Evolutionary conservation across 2,888 invertebrate species (phyloP), one percentile per base, ranked within the genome.

Genomic region (Dicranocentrus wangi): DNA sequence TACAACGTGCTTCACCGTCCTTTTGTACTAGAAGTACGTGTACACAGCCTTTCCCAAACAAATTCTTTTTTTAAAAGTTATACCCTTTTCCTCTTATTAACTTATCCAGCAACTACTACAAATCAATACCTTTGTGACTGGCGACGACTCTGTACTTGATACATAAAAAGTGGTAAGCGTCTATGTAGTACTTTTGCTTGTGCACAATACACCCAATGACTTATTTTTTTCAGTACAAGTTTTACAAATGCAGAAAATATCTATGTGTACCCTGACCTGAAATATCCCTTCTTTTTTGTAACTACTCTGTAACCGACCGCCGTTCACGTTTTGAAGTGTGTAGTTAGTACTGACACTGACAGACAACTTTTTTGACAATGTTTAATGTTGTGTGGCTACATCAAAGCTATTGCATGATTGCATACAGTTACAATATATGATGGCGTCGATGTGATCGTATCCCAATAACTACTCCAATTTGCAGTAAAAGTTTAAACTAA

Each of bases 191-290:
- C 13, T 8, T 39, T 39, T 39, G 39, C 39, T 39, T 39, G 5
- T 39, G n/a, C 39, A 13, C 39, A 39, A 39, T 39, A 39, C 39
- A 8, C 7, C 39, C 13, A 13, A 5, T 39, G 13, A 8, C 7
- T 39, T n/a, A n/a, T n/a, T n/a, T n/a, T n/a, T n/a, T n/a, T n/a
- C n/a, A n/a, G n/a, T n/a, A 47, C 13, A 47, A 47, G 15, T n/a
- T 10, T 47, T 47, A 47, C 32, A 32, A 32, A 32, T 47, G 47
- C 47, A 47, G 47, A 47, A 47, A 32, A n/a, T n/a, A n/a, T n/a
- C n/a, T 32, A n/a, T 47, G n/a, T 61, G 61, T 61, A 61, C 61
- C 61, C 61, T 61, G 61, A 32, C 61, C 61, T 61, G 61, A 61
- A 28, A 32, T 1, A 21, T 55, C 55, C 55, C 55, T 23, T 55